Evolutionary conservation across 2,888 invertebrate genomes (phyloP).

Genomic region (Amiota communis): DNA sequence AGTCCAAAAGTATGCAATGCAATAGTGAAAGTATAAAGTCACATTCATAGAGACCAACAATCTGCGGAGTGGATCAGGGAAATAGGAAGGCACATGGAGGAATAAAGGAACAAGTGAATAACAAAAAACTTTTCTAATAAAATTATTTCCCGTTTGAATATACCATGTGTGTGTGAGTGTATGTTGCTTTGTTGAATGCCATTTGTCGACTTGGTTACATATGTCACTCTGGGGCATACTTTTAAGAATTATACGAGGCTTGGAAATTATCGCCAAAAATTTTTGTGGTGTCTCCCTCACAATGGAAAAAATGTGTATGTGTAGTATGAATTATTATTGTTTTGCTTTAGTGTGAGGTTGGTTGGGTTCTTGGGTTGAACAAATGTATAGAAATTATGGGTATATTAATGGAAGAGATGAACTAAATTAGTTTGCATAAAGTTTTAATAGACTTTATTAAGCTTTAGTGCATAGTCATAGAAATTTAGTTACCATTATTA

Average conservation of each 20-base stretch:
- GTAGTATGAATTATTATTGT: neutral
- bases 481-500: no score
- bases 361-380: no score
- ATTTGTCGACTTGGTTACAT: slow-evolving; percentile 17
- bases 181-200: neutral
- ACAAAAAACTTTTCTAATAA: slow-evolving; percentile 26
- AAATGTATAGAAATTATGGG: no score
- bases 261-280: neutral
- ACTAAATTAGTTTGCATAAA: no score
- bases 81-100: neutral
- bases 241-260: neutral
- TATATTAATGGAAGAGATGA: no score
- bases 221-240: slow-evolving; percentile 20
- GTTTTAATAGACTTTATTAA: no score
- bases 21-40: slow-evolving; percentile 6
- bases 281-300: neutral
- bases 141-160: slow-evolving; percentile 5
- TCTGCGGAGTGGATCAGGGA: neutral
- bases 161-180: neutral
- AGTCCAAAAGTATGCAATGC: slow-evolving; percentile 3
- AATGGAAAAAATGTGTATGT: neutral
- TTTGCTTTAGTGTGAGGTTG: no score
- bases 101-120: neutral
- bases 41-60: neutral
- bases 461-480: no score